A percentile compares a stretch with the other conserved stretches of the same genome.
Evolutionary conservation across 2,113 vertebrate species (phyloP).

Genomic region (Dolichallabes microphthalmus): DNA sequence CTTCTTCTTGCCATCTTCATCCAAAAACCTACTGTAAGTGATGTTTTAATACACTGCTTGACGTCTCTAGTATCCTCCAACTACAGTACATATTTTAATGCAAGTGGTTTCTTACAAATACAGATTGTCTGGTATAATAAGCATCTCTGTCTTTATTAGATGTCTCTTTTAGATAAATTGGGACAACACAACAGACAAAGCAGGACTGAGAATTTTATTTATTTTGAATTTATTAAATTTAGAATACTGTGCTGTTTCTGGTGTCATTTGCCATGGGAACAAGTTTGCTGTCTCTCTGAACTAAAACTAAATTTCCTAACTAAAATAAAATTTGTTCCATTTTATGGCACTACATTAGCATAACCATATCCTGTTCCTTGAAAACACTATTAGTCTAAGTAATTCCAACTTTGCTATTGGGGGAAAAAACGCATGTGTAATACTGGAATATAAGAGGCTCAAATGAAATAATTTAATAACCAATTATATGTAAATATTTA

Average conservation of each 20-base stretch:
- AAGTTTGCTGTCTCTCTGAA: not conserved
- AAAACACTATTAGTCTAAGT: not conserved
- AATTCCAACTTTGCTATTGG: not conserved
- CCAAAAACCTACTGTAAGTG: not conserved
- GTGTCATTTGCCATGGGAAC: not conserved
- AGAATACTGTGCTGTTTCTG: not conserved
- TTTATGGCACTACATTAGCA: not conserved
- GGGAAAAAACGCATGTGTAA: not conserved
- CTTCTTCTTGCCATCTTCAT: not conserved
- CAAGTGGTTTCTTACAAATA: not conserved
- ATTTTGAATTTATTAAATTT: not conserved
- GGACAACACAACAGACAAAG: not conserved
- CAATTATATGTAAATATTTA: not conserved
- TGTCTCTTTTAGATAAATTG: not conserved
- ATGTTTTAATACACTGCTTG: not conserved
- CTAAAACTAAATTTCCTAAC: too few species aligned
- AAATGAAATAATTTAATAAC: not conserved
- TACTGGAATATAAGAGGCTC: not conserved
- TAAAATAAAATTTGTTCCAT: not conserved
- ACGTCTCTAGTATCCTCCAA: not conserved
- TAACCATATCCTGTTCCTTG: not conserved
- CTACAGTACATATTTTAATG: not conserved
- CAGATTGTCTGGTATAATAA: not conserved
- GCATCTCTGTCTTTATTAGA: conserved; percentile 6
- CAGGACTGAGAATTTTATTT: not conserved